Conservation (phyloP, 1,140 invertebrate species). For the Nymphalis io region DNA sequence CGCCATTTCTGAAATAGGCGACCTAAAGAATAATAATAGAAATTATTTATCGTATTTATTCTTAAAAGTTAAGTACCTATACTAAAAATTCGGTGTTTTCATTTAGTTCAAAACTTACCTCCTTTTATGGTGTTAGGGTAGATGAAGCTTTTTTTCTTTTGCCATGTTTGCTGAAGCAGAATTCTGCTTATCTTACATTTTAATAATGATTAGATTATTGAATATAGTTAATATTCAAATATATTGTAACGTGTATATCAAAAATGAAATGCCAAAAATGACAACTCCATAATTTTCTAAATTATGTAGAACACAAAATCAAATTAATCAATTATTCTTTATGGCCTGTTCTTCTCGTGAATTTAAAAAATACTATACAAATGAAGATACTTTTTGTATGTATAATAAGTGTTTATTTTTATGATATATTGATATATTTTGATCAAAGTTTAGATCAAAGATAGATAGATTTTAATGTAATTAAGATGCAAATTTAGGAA, state of each 20-base stretch:
- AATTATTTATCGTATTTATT: too few species aligned
- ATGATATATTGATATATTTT: too few species aligned
- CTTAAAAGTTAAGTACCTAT: too few species aligned
- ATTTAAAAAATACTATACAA: too few species aligned
- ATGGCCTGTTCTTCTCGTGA: neutral
- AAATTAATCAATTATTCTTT: neutral
- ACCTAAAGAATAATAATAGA: slow-evolving; percentile 2
- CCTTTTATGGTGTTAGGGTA: slow-evolving; percentile 14
- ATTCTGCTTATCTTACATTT: neutral
- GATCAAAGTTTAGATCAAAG: too few species aligned
- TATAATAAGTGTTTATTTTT: too few species aligned
- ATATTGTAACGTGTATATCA: neutral
- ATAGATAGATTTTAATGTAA: too few species aligned
- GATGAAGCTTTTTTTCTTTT: slow-evolving; percentile 20
- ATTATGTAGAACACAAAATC: neutral
- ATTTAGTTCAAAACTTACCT: slow-evolving; percentile 22
- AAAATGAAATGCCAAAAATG: neutral
- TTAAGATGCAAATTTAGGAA: too few species aligned
- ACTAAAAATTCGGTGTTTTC: neutral
- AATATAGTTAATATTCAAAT: neutral
- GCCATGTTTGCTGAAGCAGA: slow-evolving; percentile 25
- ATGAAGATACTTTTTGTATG: too few species aligned
- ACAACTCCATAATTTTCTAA: neutral
- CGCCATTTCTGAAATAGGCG: slow-evolving; percentile 50
- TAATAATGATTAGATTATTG: neutral